A percentile compares a stretch with the other conserved stretches of the same genome.
Evolutionary conservation across 2,888 invertebrate genomes (phyloP).

Genomic region (Melanotus villosus): DNA sequence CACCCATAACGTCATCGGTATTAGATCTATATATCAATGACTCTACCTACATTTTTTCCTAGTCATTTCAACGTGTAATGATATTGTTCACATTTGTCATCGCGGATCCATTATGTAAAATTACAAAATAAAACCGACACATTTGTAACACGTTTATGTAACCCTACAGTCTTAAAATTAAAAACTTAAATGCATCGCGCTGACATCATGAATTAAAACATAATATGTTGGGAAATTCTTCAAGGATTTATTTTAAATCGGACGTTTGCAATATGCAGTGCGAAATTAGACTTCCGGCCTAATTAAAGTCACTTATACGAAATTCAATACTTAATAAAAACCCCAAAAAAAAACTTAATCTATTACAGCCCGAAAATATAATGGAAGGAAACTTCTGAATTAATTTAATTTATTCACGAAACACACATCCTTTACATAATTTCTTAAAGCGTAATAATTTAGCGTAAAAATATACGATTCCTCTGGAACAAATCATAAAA

Average conservation of each 20-base stretch:
- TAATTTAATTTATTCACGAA: no score
- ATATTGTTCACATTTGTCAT: slow-evolving; percentile 14
- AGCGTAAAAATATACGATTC: no score
- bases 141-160: slow-evolving; percentile 19
- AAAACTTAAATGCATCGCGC: slow-evolving; percentile 14
- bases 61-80: background rate
- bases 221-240: slow-evolving; percentile 13
- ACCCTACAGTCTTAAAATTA: background rate
- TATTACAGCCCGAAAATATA: no score
- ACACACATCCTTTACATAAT: no score
- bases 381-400: no score
- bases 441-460: no score
- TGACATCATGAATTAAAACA: slow-evolving; percentile 15
- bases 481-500: no score
- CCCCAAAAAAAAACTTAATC: no score
- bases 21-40: slow-evolving; percentile 12
- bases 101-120: slow-evolving; percentile 8
- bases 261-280: background rate
- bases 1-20: background rate
- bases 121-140: slow-evolving; percentile 11
- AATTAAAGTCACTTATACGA: no score
- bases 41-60: slow-evolving; percentile 18
- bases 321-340: no score
- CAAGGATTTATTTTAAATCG: slow-evolving; percentile 3
- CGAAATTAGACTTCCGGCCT: background rate